Conservation (phyloP, 2,888 invertebrate genomes). For the Limenitis camilla region DNA sequence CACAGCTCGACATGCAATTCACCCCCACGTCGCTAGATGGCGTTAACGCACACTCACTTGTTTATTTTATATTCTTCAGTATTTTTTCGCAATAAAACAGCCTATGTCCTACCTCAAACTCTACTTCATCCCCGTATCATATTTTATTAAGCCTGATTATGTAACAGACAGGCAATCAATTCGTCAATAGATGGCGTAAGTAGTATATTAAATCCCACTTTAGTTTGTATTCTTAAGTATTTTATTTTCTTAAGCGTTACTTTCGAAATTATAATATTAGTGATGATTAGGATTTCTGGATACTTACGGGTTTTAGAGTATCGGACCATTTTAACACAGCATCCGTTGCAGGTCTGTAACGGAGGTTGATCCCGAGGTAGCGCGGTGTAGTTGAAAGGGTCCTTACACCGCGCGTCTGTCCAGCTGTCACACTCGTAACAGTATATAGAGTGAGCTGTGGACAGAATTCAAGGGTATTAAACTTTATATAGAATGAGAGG, state of each 20-base stretch:
- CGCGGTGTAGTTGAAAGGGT: conserved; percentile 94
- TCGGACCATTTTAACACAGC: conserved; percentile 96
- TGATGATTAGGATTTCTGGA: neutral
- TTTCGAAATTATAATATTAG: neutral
- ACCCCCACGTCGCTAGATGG: no score
- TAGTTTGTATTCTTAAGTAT: no score
- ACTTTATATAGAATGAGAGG: neutral
- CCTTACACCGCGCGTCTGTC: conserved; percentile 91
- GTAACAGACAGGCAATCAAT: no score
- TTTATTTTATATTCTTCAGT: no score
- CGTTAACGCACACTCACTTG: no score
- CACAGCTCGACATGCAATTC: no score
- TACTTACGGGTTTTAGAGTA: conserved; percentile 91
- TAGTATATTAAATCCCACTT: no score
- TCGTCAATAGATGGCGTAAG: no score
- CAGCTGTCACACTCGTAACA: conserved; percentile 97
- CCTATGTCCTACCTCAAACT: no score
- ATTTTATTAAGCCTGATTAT: no score
- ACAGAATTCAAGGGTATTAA: conserved; percentile 15
- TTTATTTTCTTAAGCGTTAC: neutral
- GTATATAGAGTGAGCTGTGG: conserved; percentile 87
- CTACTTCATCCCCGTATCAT: no score
- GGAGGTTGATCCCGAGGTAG: conserved; percentile 91
- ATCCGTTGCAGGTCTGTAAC: conserved; percentile 90
- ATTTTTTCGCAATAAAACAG: no score